Evolutionary conservation across 1,140 invertebrate genomes (phyloP), one percentile per base, ranked within the genome.

Genomic region (Drosophila trapezifrons): DNA sequence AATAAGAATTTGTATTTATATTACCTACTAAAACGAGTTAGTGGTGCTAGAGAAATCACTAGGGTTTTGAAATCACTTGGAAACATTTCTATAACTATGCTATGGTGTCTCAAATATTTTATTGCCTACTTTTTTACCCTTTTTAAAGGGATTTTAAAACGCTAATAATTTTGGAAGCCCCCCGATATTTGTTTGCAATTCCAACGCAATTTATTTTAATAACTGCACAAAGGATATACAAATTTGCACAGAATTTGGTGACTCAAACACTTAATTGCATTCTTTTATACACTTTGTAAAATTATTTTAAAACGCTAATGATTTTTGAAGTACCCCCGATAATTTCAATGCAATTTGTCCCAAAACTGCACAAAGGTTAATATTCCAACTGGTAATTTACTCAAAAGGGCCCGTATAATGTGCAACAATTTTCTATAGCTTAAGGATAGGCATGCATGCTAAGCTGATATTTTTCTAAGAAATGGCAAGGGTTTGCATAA

Each of bases 361-460:
- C n/a, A n/a, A 27, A 17, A 3, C n/a, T 35, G 32, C 43, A 40
- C 13, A n/a, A 47, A 74, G 66, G 32, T 55, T 17, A 40, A 40
- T 12, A 17, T 25, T 17, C 10, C n/a, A 40, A 17, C 20, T 37
- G n/a, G 35, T 56, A 38, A 37, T 56, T 18, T 56, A 37, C 35
- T 38, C 20, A 13, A 56, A 55, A 56, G 54, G 20, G 35, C 54
- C 25, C 42, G 6, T 52, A 60, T 73, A 84, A 64, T 67, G 59
- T 43, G 45, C 76, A 54, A 71, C 63, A 86, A 78, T 57, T 75
- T 66, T 18, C 20, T 22, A 15, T 38, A 25, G 18, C 18, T 6
- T 63, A 66, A 49, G 58, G 66, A 52, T 20, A 63, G 59, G 62
- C 46, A 49, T 78, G 79, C 83, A 89, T 87, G 83, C 82, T 80